A percentile compares a stretch with the other conserved stretches of the same genome.
Evolutionary conservation across 2,113 vertebrate genomes (phyloP).

Genomic region (Salvelinus alpinus): DNA sequence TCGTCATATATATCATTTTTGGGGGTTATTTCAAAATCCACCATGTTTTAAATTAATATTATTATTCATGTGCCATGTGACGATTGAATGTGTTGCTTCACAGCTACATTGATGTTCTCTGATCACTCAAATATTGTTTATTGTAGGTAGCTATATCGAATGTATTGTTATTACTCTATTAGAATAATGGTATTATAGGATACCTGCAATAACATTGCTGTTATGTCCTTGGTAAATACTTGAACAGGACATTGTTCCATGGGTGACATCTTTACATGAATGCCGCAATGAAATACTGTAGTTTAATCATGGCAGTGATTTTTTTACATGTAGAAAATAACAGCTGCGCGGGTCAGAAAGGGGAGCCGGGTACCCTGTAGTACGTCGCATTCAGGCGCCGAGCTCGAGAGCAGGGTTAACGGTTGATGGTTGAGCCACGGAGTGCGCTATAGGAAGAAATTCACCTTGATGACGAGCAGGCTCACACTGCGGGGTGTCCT

Average conservation of each 20-base stretch:
- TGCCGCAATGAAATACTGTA: background rate
- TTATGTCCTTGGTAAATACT: background rate
- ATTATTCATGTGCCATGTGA: background rate
- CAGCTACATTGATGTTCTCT: background rate
- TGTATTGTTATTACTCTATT: background rate
- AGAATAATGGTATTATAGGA: background rate
- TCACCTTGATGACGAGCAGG: constrained; percentile 21
- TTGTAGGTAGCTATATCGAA: background rate
- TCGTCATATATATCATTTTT: no score
- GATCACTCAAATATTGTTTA: background rate
- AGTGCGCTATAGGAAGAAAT: constrained; percentile 11
- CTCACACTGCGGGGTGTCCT: background rate
- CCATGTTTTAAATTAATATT: background rate
- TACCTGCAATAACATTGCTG: no score
- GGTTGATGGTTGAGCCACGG: background rate
- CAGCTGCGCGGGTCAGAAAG: constrained; percentile 16
- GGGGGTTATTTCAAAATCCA: background rate
- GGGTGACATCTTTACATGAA: background rate
- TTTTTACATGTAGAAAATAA: constrained; percentile 15
- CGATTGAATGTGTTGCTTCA: background rate
- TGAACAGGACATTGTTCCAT: background rate
- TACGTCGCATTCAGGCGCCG: constrained; percentile 12
- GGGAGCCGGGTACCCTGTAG: background rate
- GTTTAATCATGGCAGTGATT: background rate
- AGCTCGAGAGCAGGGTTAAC: background rate